Evolutionary conservation across 2,888 invertebrate genomes (phyloP), one percentile per base, ranked within the genome.

Genomic region (Eupithecia abbreviata): DNA sequence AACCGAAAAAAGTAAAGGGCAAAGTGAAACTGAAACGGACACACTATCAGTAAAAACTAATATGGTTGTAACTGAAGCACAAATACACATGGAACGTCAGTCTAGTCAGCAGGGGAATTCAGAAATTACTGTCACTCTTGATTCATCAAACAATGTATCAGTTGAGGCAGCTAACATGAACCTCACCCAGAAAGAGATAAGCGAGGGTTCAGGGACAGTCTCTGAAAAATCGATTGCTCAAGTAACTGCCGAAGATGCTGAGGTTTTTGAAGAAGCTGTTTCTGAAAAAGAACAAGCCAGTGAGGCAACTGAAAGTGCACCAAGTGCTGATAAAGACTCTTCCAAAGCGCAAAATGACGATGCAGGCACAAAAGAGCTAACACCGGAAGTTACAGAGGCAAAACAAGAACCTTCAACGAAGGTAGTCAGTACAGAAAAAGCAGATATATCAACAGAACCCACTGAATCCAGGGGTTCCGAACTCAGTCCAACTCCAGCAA

Each of bases 21-120:
- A 88, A 10, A 95, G 94, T 88, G 95, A 93, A 89, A 95, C 91
- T 72, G 95, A 95, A 88, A 94, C 93, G 1, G 95, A 95, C 80
- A 94, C 93, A 7, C 81, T 93, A 77, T 95, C 95, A 43, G 89
- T 95, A 6, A 93, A 95, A 86, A 93, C 95, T 5, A 95, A 94
- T 80, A 94, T 93, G 91, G 89, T 95, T 68, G 91, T 93, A 72
- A 95, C 95, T 10, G 95, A 95, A 91, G 95, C 95, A 43, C 94
- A 95, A 89, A 93, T 95, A 80, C 95, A 95, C 77, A 92, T 94
- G 90, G 93, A 95, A 84, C 90, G 93, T 74, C 91, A 94, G 81
- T 90, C 91, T 12, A 91, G 89, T 82, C 88, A 94, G 82, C 91
- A 91, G 74, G 93, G 92, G 18, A 93, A 89, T 85, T 92, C 94